Percentiles rank a stretch among this genome's conserved stretches.
Conservation (phyloP, 2,888 invertebrate species). For the Fabriciana adippe region DNA sequence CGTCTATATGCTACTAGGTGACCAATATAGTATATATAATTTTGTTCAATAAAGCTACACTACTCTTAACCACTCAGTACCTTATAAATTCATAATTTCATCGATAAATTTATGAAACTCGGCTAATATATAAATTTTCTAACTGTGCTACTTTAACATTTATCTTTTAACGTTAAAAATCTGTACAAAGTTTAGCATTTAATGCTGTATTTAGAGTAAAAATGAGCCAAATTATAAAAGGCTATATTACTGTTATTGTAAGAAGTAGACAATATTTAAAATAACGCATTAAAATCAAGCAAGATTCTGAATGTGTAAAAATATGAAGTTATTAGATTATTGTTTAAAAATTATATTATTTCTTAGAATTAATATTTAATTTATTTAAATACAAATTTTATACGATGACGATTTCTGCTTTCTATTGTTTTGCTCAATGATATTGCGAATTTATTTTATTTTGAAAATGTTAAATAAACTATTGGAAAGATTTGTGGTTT, state of each 20-base stretch:
- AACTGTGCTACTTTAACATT: neutral
- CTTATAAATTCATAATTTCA: too few relatives aligned
- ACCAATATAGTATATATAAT: too few relatives aligned
- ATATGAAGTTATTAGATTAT: slow-evolving; percentile 42
- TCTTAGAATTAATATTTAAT: slow-evolving; percentile 60
- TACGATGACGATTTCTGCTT: slow-evolving; percentile 69
- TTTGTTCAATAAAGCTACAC: too few relatives aligned
- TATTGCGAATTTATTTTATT: slow-evolving; percentile 61
- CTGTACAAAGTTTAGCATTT: slow-evolving; percentile 34
- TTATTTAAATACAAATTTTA: slow-evolving; percentile 66
- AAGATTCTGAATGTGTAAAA: slow-evolving; percentile 9
- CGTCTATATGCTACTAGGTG: too few relatives aligned
- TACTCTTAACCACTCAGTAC: too few relatives aligned
- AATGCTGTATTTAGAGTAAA: slow-evolving; percentile 28
- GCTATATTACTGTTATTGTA: slow-evolving; percentile 25
- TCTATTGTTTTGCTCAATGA: slow-evolving; percentile 74
- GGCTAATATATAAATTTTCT: neutral
- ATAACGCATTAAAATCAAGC: slow-evolving; percentile 49
- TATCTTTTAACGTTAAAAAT: slow-evolving; percentile 10
- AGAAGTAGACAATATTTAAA: slow-evolving; percentile 73
- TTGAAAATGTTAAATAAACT: slow-evolving; percentile 74
- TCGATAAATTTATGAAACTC: too few relatives aligned
- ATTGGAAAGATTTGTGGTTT: slow-evolving; percentile 49
- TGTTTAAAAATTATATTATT: slow-evolving; percentile 25
- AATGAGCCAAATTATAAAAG: slow-evolving; percentile 18